These are phyloP conservation scores for Mormyrus hasselquistii DNA, from an alignment of 2,797 vertebrate species.

Conservation along the genomic window DNA sequence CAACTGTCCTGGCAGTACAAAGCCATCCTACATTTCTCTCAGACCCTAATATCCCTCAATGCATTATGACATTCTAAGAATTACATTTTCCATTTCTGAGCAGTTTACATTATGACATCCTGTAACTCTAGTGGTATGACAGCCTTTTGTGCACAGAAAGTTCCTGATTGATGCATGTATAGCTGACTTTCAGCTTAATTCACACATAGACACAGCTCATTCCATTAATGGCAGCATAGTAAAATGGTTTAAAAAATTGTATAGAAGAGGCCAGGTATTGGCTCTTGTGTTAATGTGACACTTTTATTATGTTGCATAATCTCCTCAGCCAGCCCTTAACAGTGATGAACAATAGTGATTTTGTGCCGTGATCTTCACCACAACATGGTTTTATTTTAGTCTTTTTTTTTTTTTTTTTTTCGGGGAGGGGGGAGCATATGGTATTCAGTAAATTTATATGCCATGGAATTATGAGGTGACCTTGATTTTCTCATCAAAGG, in stretches of 20 bases:
- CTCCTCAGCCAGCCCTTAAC: background rate
- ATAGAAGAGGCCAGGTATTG: background rate
- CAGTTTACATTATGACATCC: background rate
- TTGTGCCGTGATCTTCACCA: background rate
- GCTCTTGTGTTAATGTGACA: background rate
- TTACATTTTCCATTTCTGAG: background rate
- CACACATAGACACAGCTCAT: background rate
- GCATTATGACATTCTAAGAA: background rate
- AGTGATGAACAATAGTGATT: background rate
- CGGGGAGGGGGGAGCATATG: background rate
- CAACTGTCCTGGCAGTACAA: background rate
- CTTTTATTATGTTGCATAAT: background rate
- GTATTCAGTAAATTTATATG: conserved; percentile 1
- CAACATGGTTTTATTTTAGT: background rate
- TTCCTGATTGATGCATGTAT: background rate
- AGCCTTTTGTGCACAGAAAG: background rate
- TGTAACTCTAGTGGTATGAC: background rate
- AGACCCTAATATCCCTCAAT: background rate
- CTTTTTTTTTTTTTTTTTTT: background rate
- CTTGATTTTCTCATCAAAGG: conserved; percentile 3
- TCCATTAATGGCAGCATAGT: background rate
- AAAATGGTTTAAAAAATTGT: background rate
- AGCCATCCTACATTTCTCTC: background rate
- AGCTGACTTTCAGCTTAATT: background rate
- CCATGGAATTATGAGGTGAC: background rate